Percentiles rank a stretch among this genome's conserved stretches.
These are phyloP conservation scores for Grapholita molesta DNA, from an alignment of 1,140 invertebrate genomes.

Conservation along the genomic window DNA sequence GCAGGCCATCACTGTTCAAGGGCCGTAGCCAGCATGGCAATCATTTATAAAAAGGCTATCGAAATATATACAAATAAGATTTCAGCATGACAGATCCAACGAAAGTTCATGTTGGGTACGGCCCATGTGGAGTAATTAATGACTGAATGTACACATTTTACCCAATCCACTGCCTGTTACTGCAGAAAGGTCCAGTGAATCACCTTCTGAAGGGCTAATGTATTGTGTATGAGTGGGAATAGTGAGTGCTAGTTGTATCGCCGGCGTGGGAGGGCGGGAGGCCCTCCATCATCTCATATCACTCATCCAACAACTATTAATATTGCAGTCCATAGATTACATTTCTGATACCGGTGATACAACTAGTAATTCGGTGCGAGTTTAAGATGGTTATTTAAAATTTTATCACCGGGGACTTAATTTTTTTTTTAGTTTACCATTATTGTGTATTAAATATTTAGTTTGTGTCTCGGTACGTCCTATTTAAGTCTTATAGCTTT, in stretches of 20 bases:
- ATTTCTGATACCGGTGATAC: neutral
- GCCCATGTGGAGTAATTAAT: too few species aligned
- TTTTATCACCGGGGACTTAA: neutral
- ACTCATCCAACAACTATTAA: slow-evolving; percentile 1
- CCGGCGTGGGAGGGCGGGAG: neutral
- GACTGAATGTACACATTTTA: too few species aligned
- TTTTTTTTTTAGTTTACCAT: neutral
- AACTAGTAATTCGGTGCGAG: neutral
- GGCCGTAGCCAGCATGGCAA: neutral
- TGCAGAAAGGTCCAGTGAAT: too few species aligned
- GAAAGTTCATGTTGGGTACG: too few species aligned
- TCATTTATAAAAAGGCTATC: too few species aligned
- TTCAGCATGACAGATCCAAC: too few species aligned
- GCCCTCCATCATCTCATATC: neutral
- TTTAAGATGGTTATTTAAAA: neutral
- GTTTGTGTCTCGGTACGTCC: neutral
- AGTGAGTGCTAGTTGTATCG: neutral
- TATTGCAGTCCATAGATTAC: slow-evolving; percentile 3
- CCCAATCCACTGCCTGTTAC: too few species aligned
- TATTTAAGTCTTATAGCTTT: slow-evolving; percentile 12
- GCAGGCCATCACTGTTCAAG: neutral
- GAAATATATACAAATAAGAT: too few species aligned
- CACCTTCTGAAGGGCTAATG: too few species aligned
- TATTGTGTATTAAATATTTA: neutral
- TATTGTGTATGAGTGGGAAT: neutral